Conservation (phyloP, 2,888 invertebrate species). For the Drosophila birchii region DNA sequence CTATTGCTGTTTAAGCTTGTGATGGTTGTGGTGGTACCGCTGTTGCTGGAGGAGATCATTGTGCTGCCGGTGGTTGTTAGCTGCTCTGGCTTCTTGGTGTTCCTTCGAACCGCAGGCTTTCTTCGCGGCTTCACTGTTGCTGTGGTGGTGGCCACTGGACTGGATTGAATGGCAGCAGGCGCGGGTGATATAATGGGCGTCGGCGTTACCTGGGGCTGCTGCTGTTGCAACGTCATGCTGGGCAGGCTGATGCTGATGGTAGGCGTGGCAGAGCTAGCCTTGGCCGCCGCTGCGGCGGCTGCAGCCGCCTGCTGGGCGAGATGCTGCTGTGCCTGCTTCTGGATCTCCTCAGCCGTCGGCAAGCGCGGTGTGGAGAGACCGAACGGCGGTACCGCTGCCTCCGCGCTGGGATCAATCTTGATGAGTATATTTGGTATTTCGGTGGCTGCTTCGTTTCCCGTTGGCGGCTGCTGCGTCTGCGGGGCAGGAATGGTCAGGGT, state of each 20-base stretch:
- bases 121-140: conserved; percentile 83
- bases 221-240: conserved; percentile 64
- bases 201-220: conserved; percentile 29
- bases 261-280: conserved; percentile 44
- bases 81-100: conserved; percentile 82
- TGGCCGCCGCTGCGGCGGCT: conserved; percentile 72
- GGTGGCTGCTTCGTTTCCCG: conserved; percentile 63
- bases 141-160: conserved; percentile 65
- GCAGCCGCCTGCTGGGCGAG: conserved; percentile 79
- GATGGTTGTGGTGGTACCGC: conserved; percentile 28
- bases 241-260: conserved; percentile 73
- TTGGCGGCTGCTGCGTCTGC: conserved; percentile 51
- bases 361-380: conserved; percentile 85
- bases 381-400: conserved; percentile 80
- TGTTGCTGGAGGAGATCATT: conserved; percentile 28
- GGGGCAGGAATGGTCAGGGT: conserved; percentile 84
- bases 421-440: conserved; percentile 84
- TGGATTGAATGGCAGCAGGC: conserved; percentile 39
- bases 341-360: conserved; percentile 84
- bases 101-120: conserved; percentile 83
- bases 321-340: conserved; percentile 82
- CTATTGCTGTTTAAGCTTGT: conserved; percentile 28
- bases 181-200: conserved; percentile 52
- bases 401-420: conserved; percentile 83
- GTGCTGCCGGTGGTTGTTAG: conserved; percentile 55